phyloP scores from a whole-genome alignment of 2,113 vertebrate species.

The Eclectus roratus region DNA sequence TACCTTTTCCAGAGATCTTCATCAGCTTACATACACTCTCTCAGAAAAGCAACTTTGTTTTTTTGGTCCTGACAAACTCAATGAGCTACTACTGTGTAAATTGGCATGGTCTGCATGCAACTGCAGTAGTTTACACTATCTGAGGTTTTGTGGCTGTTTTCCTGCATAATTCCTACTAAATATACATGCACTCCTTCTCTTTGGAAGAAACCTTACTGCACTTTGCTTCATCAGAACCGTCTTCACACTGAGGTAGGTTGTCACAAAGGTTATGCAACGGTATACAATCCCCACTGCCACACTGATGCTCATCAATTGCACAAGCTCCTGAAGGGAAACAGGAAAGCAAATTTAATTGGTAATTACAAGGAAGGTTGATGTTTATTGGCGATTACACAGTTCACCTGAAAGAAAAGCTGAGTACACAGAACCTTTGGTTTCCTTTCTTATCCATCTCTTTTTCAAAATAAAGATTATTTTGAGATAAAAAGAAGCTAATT shows the following conservation, averaged over 20 bases:
- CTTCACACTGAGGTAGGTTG: constrained; percentile 74
- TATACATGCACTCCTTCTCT: neutral
- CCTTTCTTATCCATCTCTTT: neutral
- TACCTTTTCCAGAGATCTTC: neutral
- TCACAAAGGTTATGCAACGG: constrained; percentile 78
- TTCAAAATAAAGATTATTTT: neutral
- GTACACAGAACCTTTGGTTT: neutral
- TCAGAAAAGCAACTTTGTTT: neutral
- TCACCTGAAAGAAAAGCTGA: neutral
- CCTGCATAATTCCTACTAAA: neutral
- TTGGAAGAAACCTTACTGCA: constrained; percentile 78
- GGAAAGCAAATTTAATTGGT: neutral
- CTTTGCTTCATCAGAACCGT: constrained; percentile 85
- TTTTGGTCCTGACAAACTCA: neutral
- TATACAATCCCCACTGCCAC: constrained; percentile 81
- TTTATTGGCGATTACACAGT: neutral
- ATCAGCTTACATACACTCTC: neutral
- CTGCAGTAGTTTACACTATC: neutral
- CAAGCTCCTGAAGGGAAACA: constrained; percentile 76
- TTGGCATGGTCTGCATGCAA: neutral
- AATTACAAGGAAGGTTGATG: neutral
- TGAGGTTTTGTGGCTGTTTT: neutral
- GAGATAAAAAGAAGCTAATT: neutral
- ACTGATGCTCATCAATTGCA: constrained; percentile 75
- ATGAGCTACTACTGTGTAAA: neutral